Evolutionary conservation across 1,140 invertebrate genomes (phyloP), one percentile per base, ranked within the genome.

Genomic region (Nymphalis io): DNA sequence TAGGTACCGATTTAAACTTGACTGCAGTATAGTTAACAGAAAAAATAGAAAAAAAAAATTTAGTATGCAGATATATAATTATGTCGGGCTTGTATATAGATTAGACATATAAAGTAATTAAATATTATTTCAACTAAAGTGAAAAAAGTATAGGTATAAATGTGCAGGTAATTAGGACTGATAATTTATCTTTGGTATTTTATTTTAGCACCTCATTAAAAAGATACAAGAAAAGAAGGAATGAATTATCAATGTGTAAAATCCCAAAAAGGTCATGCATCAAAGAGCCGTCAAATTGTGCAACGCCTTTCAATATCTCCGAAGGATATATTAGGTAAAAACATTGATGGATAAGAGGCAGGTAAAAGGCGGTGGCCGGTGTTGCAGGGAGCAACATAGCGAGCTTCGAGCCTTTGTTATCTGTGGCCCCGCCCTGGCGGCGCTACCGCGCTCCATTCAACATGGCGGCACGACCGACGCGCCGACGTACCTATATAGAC

Each of bases 401-500:
- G 68, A 75, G 73, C 66, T 68, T 64, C 39, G 74, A 66, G 68
- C 59, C 63, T 85, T 82, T 81, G 79, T 84, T 88, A 88, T 85
- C 84, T 85, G 79, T 67, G 58, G 68, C 72, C 73, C 76, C 79
- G 77, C 79, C 79, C 70, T 75, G 73, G 55, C 69, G 48, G 51
- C 51, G 21, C 61, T 58, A 57, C 66, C 68, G 72, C 66, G 67
- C 67, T 61, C 60, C 69, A 75, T 70, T 72, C 77, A 85, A 83
- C 72, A 86, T 85, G 84, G 85, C 85, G 75, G 79, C 76, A 57
- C 62, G 62, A 53, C 79, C 62, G 62, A 53, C 79, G 75, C 70
- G 69, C 70, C 78, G 75, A 71, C 71, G 64, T 87, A n/a, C n/a
- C n/a, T n/a, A 83, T 87, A 87, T 87, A 71, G 74, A 73, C 76